A percentile compares a stretch with the other conserved stretches of the same genome.
Conservation (phyloP, 1,140 invertebrate genomes). For the Steinernema feltiae region DNA sequence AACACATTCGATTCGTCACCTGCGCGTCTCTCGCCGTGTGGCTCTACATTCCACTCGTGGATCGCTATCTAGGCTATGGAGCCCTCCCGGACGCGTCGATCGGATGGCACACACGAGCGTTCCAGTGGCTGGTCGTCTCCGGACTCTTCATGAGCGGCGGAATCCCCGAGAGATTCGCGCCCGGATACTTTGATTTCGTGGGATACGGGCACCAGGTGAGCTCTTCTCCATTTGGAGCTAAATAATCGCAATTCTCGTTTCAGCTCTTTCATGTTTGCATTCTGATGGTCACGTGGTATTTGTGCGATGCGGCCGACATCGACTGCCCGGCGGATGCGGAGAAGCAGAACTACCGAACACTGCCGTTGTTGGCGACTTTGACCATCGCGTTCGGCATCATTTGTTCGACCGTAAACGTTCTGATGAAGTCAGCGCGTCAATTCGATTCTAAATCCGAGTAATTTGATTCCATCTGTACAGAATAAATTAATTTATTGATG, state of each 20-base stretch:
- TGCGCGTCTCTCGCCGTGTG: slow-evolving; percentile 39
- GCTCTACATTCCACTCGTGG: slow-evolving; percentile 35
- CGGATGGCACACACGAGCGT: slow-evolving; percentile 37
- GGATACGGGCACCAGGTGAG: slow-evolving; percentile 49
- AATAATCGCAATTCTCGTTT: slow-evolving; percentile 9
- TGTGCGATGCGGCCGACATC: slow-evolving; percentile 36
- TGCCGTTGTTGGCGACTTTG: not conserved
- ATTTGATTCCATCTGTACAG: not conserved
- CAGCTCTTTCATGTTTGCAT: slow-evolving; percentile 48
- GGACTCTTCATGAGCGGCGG: slow-evolving; percentile 47
- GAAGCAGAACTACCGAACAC: not conserved
- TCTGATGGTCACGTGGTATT: slow-evolving; percentile 44
- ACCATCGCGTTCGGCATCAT: slow-evolving; percentile 8
- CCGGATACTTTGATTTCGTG: slow-evolving; percentile 43
- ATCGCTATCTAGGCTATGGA: slow-evolving; percentile 32
- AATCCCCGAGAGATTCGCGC: slow-evolving; percentile 43
- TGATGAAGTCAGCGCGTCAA: not conserved
- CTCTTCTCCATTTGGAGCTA: not conserved
- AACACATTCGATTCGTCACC: slow-evolving; percentile 29
- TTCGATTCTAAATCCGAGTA: not conserved
- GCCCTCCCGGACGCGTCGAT: slow-evolving; percentile 18
- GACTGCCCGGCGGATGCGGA: slow-evolving; percentile 26
- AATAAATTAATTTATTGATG: not conserved
- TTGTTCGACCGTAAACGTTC: slow-evolving; percentile 11
- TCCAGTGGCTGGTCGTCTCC: slow-evolving; percentile 43